These are phyloP conservation scores for Parnassius apollo DNA, from an alignment of 2,888 invertebrate species.

Conservation along the genomic window DNA sequence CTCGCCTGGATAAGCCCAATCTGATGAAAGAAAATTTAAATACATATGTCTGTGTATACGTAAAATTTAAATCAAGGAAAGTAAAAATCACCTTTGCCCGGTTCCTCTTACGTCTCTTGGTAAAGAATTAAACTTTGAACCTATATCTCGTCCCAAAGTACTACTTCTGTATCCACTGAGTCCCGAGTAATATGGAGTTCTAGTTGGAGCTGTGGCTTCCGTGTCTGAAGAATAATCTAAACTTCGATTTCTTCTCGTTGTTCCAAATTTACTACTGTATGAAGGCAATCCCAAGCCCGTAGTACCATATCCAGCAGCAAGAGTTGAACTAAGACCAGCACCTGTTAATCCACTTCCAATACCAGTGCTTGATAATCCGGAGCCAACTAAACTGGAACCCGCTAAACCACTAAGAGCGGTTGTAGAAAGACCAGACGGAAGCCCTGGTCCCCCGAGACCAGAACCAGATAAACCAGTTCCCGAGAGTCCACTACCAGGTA, in stretches of 20 bases:
- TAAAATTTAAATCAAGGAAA: background rate
- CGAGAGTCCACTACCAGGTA: slow-evolving; percentile 54
- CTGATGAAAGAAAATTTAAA: slow-evolving; percentile 37
- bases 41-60: background rate
- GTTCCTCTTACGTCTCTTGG: slow-evolving; percentile 85
- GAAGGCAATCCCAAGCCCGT: slow-evolving; percentile 67
- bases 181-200: slow-evolving; percentile 87
- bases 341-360: slow-evolving; percentile 64
- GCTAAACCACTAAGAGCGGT: slow-evolving; percentile 73
- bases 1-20: slow-evolving; percentile 66
- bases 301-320: slow-evolving; percentile 66
- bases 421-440: slow-evolving; percentile 68
- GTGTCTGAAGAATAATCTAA: slow-evolving; percentile 97
- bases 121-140: slow-evolving; percentile 87
- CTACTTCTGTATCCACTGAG: slow-evolving; percentile 74
- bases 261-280: slow-evolving; percentile 78
- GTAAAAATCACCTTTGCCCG: slow-evolving; percentile 71
- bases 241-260: slow-evolving; percentile 88
- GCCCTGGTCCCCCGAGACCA: slow-evolving; percentile 55
- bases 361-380: slow-evolving; percentile 64
- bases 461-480: slow-evolving; percentile 46
- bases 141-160: slow-evolving; percentile 80
- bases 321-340: slow-evolving; percentile 61
- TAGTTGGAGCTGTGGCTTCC: slow-evolving; percentile 92
- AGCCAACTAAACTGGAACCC: slow-evolving; percentile 68